Evolutionary conservation across 2,113 vertebrate species (phyloP).

Genomic region (Oncorhynchus mykiss): DNA sequence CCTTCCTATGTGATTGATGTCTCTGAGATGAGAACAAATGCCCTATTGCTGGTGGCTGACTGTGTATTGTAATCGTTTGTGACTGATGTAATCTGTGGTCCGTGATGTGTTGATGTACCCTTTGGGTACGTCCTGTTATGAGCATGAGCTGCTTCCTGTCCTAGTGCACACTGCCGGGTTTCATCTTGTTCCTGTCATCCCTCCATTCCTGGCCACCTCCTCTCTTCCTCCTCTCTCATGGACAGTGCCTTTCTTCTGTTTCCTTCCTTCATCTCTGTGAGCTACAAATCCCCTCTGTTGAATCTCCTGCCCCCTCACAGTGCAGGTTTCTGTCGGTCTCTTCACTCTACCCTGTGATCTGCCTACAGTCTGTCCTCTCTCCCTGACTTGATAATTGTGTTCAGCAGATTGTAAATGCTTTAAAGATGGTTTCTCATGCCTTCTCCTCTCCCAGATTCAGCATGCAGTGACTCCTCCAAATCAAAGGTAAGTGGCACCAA

Average conservation of each 20-base stretch:
- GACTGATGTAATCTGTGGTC: slow-evolving; percentile 54
- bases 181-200: slow-evolving; percentile 57
- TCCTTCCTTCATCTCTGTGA: slow-evolving; percentile 28
- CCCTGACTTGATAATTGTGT: slow-evolving; percentile 12
- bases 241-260: slow-evolving; percentile 33
- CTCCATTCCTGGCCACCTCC: slow-evolving; percentile 35
- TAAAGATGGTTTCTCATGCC: slow-evolving; percentile 34
- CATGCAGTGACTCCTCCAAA: slow-evolving; percentile 97
- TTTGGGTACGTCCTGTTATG: slow-evolving; percentile 43
- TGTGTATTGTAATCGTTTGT: slow-evolving; percentile 50
- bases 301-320: slow-evolving; percentile 55
- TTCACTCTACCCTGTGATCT: too few relatives aligned
- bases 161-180: slow-evolving; percentile 51
- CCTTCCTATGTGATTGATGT: slow-evolving; percentile 49
- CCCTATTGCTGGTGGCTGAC: slow-evolving; percentile 42
- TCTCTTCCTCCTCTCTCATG: slow-evolving; percentile 24
- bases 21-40: slow-evolving; percentile 60
- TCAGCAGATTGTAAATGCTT: slow-evolving; percentile 2
- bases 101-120: slow-evolving; percentile 63
- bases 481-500: slow-evolving; percentile 85
- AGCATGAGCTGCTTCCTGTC: slow-evolving; percentile 80
- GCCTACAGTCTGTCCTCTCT: neutral
- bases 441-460: slow-evolving; percentile 84
- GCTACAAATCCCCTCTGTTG: slow-evolving; percentile 41
- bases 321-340: slow-evolving; percentile 29